These are phyloP conservation scores for Scartelaos histophorus DNA, from an alignment of 2,113 vertebrate species.

Conservation along the genomic window DNA sequence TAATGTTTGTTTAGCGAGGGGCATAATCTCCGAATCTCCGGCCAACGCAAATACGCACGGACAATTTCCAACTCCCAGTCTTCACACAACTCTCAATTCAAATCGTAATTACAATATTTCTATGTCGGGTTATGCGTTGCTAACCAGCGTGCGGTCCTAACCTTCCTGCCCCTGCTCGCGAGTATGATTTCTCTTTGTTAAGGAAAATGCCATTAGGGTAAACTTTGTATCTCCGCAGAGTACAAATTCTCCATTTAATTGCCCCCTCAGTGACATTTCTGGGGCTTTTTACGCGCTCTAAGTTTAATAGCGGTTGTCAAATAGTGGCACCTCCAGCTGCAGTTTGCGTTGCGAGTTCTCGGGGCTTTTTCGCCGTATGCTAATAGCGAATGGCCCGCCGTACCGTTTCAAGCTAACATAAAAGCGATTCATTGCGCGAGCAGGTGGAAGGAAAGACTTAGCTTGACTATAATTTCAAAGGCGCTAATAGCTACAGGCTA, in stretches of 20 bases:
- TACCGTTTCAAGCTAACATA: neutral
- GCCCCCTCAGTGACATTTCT: neutral
- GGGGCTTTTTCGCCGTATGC: neutral
- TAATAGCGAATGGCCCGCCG: neutral
- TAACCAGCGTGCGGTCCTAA: neutral
- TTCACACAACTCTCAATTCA: neutral
- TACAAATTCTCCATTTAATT: slow-evolving; percentile 7
- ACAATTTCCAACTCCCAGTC: neutral
- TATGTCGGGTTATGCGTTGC: neutral
- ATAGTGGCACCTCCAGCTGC: neutral
- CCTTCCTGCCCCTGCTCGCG: neutral
- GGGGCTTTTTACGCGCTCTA: neutral
- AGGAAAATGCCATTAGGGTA: slow-evolving; percentile 6
- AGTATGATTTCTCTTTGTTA: neutral
- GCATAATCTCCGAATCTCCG: slow-evolving; percentile 6
- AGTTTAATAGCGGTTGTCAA: slow-evolving; percentile 8
- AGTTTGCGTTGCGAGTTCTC: neutral
- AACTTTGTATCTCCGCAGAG: slow-evolving; percentile 11
- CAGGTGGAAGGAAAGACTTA: slow-evolving; percentile 2
- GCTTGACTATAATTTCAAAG: neutral
- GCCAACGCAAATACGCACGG: neutral
- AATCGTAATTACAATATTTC: neutral
- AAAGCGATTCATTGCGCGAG: slow-evolving; percentile 3
- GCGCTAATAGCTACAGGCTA: neutral
- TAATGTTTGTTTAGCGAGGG: slow-evolving; percentile 29